Evolutionary conservation across 2,113 vertebrate species (phyloP), one percentile per base, ranked within the genome.

Genomic region (Aphelocoma coerulescens): DNA sequence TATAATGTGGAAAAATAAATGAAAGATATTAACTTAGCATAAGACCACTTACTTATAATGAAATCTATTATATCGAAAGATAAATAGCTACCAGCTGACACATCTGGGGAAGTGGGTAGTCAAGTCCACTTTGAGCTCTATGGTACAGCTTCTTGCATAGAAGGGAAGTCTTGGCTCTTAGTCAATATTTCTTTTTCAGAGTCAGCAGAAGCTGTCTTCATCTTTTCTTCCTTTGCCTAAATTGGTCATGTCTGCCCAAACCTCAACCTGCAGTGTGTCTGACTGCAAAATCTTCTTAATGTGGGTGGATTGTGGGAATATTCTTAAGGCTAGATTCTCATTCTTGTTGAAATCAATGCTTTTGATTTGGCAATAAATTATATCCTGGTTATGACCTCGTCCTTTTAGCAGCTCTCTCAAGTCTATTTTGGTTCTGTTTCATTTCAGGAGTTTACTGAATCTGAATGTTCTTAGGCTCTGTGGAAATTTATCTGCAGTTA

Each of bases 351-450:
- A 97, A 87, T 93, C 30, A 51, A 37, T 81, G 27, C 17, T 75
- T 97, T 87, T n/a, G 35, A 84, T 95, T 91, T 81, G 39, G 16
- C 48, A 84, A 54, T 92, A 78, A 93, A 96, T 91, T 81, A 89
- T 69, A 57, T 44, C 51, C n/a, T 74, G 43, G 35, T 84, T 95
- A 73, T 81, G 80, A 95, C 79, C 48, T 68, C 1, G 3, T 93
- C 27, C 61, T 86, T 91, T 87, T 84, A 92, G 80, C 68, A 81
- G 33, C 55, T 79, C 59, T 88, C 39, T 89, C 35, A 67, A 28
- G 57, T 67, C 62, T 74, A 2, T 81, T 89, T 63, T 81, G 10
- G 33, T 55, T 91, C 86, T 95, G 68, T 87, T 95, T 92, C 48
- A 35, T 71, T 96, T 96, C 79, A 90, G 59, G 21, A 80, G 4